Conservation (phyloP, 2,888 invertebrate genomes). For the Pharmacophagus antenor region DNA sequence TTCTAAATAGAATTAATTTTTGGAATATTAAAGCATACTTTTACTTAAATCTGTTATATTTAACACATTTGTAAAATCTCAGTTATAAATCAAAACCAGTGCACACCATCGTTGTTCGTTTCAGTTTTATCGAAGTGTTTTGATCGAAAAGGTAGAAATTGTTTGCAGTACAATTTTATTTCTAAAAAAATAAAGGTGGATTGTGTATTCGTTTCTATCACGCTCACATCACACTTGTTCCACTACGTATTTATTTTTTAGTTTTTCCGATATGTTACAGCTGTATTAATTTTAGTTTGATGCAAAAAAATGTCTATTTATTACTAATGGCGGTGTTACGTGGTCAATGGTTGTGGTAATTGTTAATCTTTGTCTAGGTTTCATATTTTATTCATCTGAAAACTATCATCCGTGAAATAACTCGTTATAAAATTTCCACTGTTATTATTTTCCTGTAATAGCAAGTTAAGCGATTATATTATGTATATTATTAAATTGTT, state of each 20-base stretch:
- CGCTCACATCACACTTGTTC: slow-evolving; percentile 20
- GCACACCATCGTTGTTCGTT: slow-evolving; percentile 5
- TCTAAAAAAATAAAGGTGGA: slow-evolving; percentile 23
- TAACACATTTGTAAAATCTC: not conserved
- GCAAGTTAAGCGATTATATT: not conserved
- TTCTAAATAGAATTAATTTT: no score
- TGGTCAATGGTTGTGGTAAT: slow-evolving; percentile 48
- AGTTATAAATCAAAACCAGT: slow-evolving; percentile 2
- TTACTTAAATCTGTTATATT: no score
- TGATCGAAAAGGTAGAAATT: slow-evolving; percentile 24
- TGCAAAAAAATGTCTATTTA: slow-evolving; percentile 40
- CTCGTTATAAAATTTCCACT: slow-evolving; percentile 36
- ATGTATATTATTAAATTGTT: not conserved
- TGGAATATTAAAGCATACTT: no score
- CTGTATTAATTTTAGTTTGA: not conserved
- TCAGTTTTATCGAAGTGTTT: slow-evolving; percentile 16
- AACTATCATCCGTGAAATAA: slow-evolving; percentile 61
- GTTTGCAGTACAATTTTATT: slow-evolving; percentile 26
- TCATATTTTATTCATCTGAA: slow-evolving; percentile 67
- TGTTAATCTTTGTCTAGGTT: slow-evolving; percentile 67
- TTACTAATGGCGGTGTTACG: slow-evolving; percentile 49
- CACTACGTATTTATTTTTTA: slow-evolving; percentile 13
- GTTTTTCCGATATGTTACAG: slow-evolving; percentile 10
- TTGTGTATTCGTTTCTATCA: slow-evolving; percentile 18
- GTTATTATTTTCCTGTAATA: not conserved